Percentiles rank a stretch among this genome's conserved stretches.
These are phyloP conservation scores for Ennomos quercinarius DNA, from an alignment of 2,888 invertebrate genomes.

Conservation along the genomic window DNA sequence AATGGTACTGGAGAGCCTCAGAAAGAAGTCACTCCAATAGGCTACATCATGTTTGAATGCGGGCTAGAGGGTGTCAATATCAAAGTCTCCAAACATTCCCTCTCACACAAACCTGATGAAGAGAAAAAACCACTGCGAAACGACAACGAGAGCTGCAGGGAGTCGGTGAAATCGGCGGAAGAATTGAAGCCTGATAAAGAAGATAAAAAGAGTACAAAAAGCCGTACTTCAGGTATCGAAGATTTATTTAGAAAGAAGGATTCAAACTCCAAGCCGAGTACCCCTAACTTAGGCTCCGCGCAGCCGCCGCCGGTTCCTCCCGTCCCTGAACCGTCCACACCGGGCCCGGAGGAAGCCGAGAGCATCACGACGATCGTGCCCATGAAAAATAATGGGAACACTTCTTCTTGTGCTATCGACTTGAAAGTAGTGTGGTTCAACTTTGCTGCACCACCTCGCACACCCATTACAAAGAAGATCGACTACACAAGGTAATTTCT, in stretches of 20 bases:
- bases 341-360: conserved; percentile 73
- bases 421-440: conserved; percentile 98
- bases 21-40: conserved; percentile 87
- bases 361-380: conserved; percentile 70
- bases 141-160: conserved; percentile 76
- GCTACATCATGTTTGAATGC: conserved; percentile 98
- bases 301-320: conserved; percentile 67
- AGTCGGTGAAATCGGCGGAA: conserved; percentile 79
- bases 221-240: conserved; percentile 74
- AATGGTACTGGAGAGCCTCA: conserved; percentile 77
- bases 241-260: conserved; percentile 82
- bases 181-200: conserved; percentile 74
- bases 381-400: conserved; percentile 89
- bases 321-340: conserved; percentile 65
- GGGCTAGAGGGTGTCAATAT: conserved; percentile 96
- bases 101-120: conserved; percentile 90
- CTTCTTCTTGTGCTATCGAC: conserved; percentile 94
- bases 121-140: conserved; percentile 74
- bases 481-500: conserved; percentile 92
- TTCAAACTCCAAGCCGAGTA: conserved; percentile 85
- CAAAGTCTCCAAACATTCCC: conserved; percentile 90
- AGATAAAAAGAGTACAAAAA: conserved; percentile 54
- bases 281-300: conserved; percentile 82
- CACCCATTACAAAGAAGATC: conserved; percentile 96
- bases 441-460: conserved; percentile 98